Evolutionary conservation across 1,140 invertebrate species (phyloP), one percentile per base, ranked within the genome.

Genomic region (Lordiphosa collinella): DNA sequence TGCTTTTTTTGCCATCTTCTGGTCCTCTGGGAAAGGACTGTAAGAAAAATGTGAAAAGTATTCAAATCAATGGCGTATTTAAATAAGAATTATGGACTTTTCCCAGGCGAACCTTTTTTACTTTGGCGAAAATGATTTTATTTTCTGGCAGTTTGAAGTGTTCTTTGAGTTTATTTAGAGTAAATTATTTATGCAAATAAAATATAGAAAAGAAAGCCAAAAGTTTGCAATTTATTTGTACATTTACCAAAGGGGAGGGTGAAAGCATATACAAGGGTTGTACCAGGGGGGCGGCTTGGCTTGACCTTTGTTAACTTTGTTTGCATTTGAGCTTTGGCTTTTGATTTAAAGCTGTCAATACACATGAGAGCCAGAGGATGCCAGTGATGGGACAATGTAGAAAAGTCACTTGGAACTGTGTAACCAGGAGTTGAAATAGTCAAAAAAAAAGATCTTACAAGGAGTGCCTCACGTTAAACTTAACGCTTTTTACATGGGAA

Each of bases 101-200:
- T 48, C 41, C 49, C 14, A 10, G 7, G 0, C 36, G 47, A 9
- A 16, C 13, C 46, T 48, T 41, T 14, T 53, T 60, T 69, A 61
- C 32, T 48, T 41, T 56, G 38, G 38, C 50, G 35, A 22, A 55
- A 65, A 59, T 60, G 56, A 71, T 69, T 34, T 57, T 53, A 59
- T 44, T 35, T 66, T 78, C 41, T 62, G 47, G 18, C 18, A 22
- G 22, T 58, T 36, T 49, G 12, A 4, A 4, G 25, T 38, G 43
- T 43, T 32, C 48, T 68, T 11, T 41, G 58, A 76, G 67, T 80
- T 80, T 63, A 69, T 80, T 82, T 80, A 82, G 82, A 80, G 66
- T 82, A 82, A 80, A 80, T 80, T 80, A 82, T 82, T 80, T 82
- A 82, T 82, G 76, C 76, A 80, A 80, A 80, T 82, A 79, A 75